A percentile compares a stretch with the other conserved stretches of the same genome.
Evolutionary conservation across 2,113 vertebrate genomes (phyloP).

Genomic region (Mormoops blainvillei): DNA sequence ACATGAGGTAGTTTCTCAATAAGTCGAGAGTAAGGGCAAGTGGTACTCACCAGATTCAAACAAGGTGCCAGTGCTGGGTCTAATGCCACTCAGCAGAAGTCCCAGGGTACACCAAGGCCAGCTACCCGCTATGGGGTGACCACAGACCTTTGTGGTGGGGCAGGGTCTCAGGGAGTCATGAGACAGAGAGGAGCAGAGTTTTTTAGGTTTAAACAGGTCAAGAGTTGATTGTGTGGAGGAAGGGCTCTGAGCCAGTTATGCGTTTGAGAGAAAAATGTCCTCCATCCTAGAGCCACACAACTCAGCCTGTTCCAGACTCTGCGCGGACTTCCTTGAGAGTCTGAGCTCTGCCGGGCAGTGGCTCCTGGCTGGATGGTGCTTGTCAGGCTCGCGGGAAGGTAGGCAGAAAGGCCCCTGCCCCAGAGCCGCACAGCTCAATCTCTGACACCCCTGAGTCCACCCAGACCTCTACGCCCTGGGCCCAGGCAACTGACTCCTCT

Average conservation of each 20-base stretch:
- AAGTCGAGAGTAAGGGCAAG: not conserved
- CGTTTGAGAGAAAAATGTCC: not conserved
- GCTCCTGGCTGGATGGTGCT: not conserved
- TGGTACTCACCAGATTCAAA: not conserved
- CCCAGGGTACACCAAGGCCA: not conserved
- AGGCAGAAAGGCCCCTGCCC: not conserved
- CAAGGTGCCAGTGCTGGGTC: not conserved
- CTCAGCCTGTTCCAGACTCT: not conserved
- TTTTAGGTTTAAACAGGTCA: not conserved
- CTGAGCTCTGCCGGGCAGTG: not conserved
- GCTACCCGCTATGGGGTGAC: not conserved
- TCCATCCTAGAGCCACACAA: not conserved
- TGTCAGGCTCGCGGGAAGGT: not conserved
- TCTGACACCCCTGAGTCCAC: not conserved
- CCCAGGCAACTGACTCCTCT: not conserved
- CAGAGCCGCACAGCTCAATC: not conserved
- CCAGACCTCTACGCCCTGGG: not conserved
- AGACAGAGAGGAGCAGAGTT: not conserved
- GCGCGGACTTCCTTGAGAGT: not conserved
- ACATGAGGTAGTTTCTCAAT: not conserved
- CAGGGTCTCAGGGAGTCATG: not conserved
- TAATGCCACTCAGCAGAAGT: not conserved
- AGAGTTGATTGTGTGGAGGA: not conserved
- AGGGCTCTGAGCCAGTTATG: not conserved
- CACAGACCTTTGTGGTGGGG: not conserved